A percentile compares a stretch with the other conserved stretches of the same genome.
Conservation (phyloP, 2,888 invertebrate species). For the Andrena camellia region DNA sequence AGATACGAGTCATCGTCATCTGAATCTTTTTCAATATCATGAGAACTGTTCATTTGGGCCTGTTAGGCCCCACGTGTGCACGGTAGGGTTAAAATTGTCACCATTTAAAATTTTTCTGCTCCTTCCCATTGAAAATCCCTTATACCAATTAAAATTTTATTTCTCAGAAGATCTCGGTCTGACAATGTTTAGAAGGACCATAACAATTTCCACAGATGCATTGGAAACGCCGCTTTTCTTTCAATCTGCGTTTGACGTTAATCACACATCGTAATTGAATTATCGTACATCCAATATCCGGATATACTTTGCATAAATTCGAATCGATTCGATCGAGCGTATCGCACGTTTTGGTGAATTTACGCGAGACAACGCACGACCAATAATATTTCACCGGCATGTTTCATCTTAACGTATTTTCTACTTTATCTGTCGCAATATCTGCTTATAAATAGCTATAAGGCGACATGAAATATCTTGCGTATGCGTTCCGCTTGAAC, state of each 20-base stretch:
- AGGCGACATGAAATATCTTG: conserved; percentile 20
- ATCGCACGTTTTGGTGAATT: conserved; percentile 20
- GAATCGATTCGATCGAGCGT: neutral
- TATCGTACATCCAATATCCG: conserved; percentile 21
- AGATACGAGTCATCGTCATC: no score
- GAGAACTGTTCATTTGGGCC: no score
- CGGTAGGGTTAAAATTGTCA: no score
- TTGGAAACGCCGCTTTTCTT: neutral
- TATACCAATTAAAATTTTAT: no score
- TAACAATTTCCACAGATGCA: no score
- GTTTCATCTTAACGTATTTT: conserved; percentile 41
- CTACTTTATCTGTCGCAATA: conserved; percentile 17
- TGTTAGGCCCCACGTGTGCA: no score
- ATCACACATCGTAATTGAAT: conserved; percentile 34
- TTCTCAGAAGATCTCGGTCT: neutral
- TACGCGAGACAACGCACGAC: conserved; percentile 2
- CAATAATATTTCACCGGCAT: conserved; percentile 7
- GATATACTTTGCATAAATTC: conserved; percentile 23
- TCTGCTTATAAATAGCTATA: conserved; percentile 27
- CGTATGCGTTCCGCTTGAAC: conserved; percentile 13
- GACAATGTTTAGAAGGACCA: neutral
- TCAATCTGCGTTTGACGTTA: conserved; percentile 1
- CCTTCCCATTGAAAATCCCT: no score
- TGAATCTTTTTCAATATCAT: no score
- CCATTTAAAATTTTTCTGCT: no score